phyloP scores from a whole-genome alignment of 2,888 invertebrate species.

The Epirrhoe tristata region DNA sequence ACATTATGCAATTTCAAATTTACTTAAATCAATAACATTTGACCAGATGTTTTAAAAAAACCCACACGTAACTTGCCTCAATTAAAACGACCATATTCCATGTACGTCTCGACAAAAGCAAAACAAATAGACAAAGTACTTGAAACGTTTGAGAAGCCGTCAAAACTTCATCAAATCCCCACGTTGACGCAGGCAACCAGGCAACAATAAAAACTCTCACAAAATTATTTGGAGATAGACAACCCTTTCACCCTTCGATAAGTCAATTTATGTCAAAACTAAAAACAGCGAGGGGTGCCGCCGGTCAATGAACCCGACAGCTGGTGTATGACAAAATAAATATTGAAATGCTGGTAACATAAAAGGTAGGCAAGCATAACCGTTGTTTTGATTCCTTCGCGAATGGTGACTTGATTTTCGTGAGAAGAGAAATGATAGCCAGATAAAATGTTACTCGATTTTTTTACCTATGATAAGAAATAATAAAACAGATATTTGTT shows the following conservation, averaged over 20 bases:
- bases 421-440: slow-evolving; percentile 5
- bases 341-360: slow-evolving; percentile 24
- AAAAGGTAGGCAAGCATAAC: neutral
- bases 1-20: too few species aligned
- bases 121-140: neutral
- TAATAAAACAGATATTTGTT: neutral
- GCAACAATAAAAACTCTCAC: slow-evolving; percentile 28
- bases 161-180: neutral
- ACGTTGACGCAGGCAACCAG: slow-evolving; percentile 18
- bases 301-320: slow-evolving; percentile 72
- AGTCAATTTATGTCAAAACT: slow-evolving; percentile 48
- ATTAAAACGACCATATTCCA: too few species aligned
- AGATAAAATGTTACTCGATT: slow-evolving; percentile 4
- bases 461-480: neutral
- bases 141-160: neutral
- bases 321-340: slow-evolving; percentile 51
- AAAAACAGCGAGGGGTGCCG: slow-evolving; percentile 59
- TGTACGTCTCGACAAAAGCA: neutral
- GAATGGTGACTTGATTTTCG: slow-evolving; percentile 1
- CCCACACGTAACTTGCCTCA: too few species aligned
- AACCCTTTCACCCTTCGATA: slow-evolving; percentile 44
- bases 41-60: too few species aligned
- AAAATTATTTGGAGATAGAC: slow-evolving; percentile 40
- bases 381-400: neutral
- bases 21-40: too few species aligned